Percentiles rank a stretch among this genome's conserved stretches.
Conservation (phyloP, 1,140 invertebrate genomes). For the Rhopalosiphum padi region DNA sequence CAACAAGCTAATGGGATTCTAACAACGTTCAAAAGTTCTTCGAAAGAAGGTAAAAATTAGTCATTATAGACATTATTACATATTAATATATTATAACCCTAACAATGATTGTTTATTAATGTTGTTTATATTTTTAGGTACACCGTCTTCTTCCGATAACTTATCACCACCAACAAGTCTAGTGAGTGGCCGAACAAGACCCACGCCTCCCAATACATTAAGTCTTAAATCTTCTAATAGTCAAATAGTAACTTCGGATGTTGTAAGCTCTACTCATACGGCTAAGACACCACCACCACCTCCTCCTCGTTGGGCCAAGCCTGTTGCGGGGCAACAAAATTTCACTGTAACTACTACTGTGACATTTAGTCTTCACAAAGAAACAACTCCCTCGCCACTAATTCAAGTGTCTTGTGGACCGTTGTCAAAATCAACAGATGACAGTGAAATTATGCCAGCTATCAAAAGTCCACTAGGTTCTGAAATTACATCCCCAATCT, state of each 20-base stretch:
- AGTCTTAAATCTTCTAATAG: conserved; percentile 68
- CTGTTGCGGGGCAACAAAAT: conserved; percentile 68
- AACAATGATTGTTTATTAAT: background rate
- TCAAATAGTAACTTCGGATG: background rate
- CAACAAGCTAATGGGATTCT: conserved; percentile 36
- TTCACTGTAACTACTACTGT: conserved; percentile 84
- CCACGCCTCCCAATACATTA: conserved; percentile 81
- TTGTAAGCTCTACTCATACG: background rate
- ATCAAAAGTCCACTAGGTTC: conserved; percentile 55
- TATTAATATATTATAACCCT: background rate
- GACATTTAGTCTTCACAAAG: conserved; percentile 77
- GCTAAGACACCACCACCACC: conserved; percentile 72
- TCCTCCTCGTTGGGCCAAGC: conserved; percentile 69
- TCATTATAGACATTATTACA: background rate
- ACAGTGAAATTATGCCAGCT: conserved; percentile 50
- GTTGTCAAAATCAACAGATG: conserved; percentile 48
- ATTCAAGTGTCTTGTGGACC: conserved; percentile 20
- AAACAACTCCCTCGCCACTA: conserved; percentile 62
- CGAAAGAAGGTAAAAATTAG: conserved; percentile 21
- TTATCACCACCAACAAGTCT: background rate
- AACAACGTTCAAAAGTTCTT: conserved; percentile 43
- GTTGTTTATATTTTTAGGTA: background rate
- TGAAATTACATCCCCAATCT: conserved; percentile 60
- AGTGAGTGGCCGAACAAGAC: conserved; percentile 66
- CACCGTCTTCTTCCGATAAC: background rate